Percentiles rank a stretch among this genome's conserved stretches.
phyloP scores from a whole-genome alignment of 2,888 invertebrate species.

The Zaprionus bogoriensis region DNA sequence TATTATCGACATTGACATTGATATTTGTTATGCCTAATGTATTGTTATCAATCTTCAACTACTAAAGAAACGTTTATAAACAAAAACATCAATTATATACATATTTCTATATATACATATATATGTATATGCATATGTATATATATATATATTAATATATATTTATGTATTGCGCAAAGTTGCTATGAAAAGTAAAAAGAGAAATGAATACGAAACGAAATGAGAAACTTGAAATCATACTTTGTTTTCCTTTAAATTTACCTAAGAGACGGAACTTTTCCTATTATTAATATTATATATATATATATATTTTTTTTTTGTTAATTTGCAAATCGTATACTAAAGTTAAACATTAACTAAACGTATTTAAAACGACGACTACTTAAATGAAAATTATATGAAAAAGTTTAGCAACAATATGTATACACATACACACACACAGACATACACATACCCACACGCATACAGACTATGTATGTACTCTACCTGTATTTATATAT shows the following conservation, averaged over 20 bases:
- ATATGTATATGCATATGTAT: conserved; percentile 20
- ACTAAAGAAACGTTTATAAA: conserved; percentile 37
- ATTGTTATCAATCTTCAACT: conserved; percentile 61
- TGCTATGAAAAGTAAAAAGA: conserved; percentile 16
- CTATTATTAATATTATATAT: neutral
- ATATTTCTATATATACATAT: conserved; percentile 14
- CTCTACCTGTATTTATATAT: conserved; percentile 44
- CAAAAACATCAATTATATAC: conserved; percentile 3
- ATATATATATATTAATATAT: conserved; percentile 39
- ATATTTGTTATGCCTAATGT: conserved; percentile 76
- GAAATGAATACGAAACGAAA: neutral
- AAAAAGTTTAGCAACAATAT: conserved; percentile 34
- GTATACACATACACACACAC: conserved; percentile 8
- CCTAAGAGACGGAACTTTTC: neutral
- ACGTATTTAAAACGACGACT: conserved; percentile 40
- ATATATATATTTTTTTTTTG: conserved; percentile 4
- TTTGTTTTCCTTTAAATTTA: conserved; percentile 7
- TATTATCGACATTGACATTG: conserved; percentile 66
- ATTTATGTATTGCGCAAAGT: no score
- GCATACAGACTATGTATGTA: neutral
- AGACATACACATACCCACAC: conserved; percentile 14
- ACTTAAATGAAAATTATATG: conserved; percentile 36
- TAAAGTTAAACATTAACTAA: conserved; percentile 35
- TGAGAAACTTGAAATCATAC: neutral
- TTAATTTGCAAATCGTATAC: conserved; percentile 22